Evolutionary conservation across 2,113 vertebrate genomes (phyloP).

Genomic region (Cyprinodon variegatus): DNA sequence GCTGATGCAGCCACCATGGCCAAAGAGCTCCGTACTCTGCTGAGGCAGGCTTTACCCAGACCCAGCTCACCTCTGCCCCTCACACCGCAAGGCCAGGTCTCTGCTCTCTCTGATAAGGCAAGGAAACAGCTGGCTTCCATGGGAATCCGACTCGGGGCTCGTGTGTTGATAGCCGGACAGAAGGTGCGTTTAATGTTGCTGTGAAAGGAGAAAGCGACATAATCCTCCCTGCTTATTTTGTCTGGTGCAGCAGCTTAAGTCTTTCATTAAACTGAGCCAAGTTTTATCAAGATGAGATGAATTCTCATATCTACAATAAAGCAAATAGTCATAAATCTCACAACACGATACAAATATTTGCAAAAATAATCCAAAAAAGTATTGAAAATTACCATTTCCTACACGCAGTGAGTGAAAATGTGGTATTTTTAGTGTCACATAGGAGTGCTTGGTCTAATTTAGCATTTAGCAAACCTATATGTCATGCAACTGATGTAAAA

Average conservation of each 20-base stretch:
- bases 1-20: constrained; percentile 90
- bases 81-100: constrained; percentile 67
- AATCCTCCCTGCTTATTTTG: not conserved
- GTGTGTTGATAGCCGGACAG: constrained; percentile 94
- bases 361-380: not conserved
- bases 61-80: constrained; percentile 78
- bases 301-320: not conserved
- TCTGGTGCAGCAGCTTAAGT: not conserved
- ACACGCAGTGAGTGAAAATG: not conserved
- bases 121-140: constrained; percentile 82
- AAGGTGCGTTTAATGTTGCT: constrained; percentile 82
- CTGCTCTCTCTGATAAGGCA: constrained; percentile 77
- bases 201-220: not conserved
- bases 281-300: not conserved
- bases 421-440: not conserved
- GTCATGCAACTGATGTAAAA: not conserved
- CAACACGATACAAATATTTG: not conserved
- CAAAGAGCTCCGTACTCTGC: constrained; percentile 87
- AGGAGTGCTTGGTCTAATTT: not conserved
- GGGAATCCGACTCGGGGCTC: constrained; percentile 89
- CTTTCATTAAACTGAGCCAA: not conserved
- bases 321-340: not conserved
- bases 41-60: constrained; percentile 85
- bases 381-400: not conserved
- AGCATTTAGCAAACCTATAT: not conserved